A percentile compares a stretch with the other conserved stretches of the same genome.
phyloP scores from a whole-genome alignment of 1,140 invertebrate species.

The Stenopsyche tienmushanensis region DNA sequence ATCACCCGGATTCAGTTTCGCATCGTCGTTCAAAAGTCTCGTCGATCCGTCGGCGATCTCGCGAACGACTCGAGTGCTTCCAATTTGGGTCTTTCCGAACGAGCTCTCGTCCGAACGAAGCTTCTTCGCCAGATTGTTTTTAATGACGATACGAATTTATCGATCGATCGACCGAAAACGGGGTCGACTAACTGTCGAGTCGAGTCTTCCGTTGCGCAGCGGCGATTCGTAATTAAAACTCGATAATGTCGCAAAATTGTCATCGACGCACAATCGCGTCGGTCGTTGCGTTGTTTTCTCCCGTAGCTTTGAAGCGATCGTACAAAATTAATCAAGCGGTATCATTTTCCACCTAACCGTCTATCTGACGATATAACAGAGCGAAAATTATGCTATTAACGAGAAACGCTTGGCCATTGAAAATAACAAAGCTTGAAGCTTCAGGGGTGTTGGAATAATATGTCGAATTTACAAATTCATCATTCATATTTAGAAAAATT shows the following conservation, averaged over 20 bases:
- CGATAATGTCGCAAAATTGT: slow-evolving; percentile 22
- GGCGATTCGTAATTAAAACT: slow-evolving; percentile 29
- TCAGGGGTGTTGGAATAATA: no score
- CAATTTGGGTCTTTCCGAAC: neutral
- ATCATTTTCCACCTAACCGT: no score
- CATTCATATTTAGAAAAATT: no score
- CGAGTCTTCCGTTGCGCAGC: slow-evolving; percentile 22
- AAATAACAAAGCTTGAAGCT: no score
- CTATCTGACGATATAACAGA: no score
- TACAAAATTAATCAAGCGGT: no score
- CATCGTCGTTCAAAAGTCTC: neutral
- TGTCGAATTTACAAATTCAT: no score
- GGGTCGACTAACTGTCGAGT: slow-evolving; percentile 22
- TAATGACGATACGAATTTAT: slow-evolving; percentile 25
- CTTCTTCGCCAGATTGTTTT: slow-evolving; percentile 8
- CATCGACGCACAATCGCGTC: neutral
- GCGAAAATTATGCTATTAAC: no score
- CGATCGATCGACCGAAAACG: slow-evolving; percentile 21
- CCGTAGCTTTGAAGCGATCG: no score
- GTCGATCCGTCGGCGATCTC: neutral
- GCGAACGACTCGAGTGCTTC: neutral
- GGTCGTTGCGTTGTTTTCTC: neutral
- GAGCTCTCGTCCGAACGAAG: neutral
- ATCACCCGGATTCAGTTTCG: no score
- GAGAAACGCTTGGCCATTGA: no score